A percentile compares a stretch with the other conserved stretches of the same genome.
Evolutionary conservation across 2,113 vertebrate species (phyloP).

Genomic region (Ptychochromis oligacanthus): DNA sequence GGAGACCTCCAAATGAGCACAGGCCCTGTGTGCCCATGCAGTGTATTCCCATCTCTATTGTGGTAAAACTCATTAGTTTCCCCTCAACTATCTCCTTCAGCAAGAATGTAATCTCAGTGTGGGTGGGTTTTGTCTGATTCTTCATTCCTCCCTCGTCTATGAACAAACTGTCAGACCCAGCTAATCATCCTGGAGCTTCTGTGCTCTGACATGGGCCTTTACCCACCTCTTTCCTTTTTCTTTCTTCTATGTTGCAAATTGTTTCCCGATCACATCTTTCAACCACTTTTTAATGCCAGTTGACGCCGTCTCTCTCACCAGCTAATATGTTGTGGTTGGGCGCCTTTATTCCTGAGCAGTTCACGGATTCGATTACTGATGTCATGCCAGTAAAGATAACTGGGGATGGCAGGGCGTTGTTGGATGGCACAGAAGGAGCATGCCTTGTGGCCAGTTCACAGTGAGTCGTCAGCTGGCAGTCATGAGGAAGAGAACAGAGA

Average conservation of each 20-base stretch:
- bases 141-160: conserved; percentile 14
- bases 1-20: conserved; percentile 50
- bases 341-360: conserved; percentile 16
- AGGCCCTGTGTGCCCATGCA: conserved; percentile 25
- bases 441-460: conserved; percentile 36
- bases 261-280: conserved; percentile 46
- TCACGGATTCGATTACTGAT: conserved; percentile 45
- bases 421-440: conserved; percentile 40
- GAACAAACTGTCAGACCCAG: conserved; percentile 38
- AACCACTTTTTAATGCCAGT: conserved; percentile 34
- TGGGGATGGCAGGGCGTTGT: conserved; percentile 41
- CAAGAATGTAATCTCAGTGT: conserved; percentile 31
- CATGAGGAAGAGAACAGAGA: conserved; percentile 25
- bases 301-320: conserved; percentile 9
- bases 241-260: conserved; percentile 14
- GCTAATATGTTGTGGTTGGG: conserved; percentile 22
- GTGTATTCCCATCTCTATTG: conserved; percentile 57
- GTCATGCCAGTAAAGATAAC: conserved; percentile 56
- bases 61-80: conserved; percentile 54
- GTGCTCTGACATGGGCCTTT: not conserved
- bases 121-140: conserved; percentile 46
- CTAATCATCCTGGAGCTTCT: conserved; percentile 39
- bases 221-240: not conserved
- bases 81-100: conserved; percentile 45
- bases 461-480: conserved; percentile 50